Evolutionary conservation across 2,888 invertebrate genomes (phyloP).

Genomic region (Euzophera pinguis): DNA sequence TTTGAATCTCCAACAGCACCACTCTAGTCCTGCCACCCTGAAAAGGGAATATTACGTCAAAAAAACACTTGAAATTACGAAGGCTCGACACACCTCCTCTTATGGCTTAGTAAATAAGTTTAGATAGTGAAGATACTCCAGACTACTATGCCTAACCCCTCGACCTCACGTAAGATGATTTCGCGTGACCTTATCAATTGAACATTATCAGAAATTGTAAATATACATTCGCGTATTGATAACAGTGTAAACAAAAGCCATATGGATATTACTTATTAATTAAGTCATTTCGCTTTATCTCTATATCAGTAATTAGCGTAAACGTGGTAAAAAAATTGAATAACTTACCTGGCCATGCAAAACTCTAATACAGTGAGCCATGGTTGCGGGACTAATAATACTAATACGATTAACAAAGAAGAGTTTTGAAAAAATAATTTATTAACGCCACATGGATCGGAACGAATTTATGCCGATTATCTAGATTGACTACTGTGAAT

Average conservation of each 20-base stretch:
- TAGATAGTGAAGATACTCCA: conserved; percentile 20
- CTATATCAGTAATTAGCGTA: conserved; percentile 17
- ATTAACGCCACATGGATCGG: conserved; percentile 65
- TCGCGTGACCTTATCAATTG: conserved; percentile 51
- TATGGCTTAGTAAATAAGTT: conserved; percentile 17
- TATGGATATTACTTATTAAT: conserved; percentile 18
- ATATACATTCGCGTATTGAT: conserved; percentile 36
- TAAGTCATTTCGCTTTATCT: conserved; percentile 6
- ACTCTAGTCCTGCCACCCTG: conserved; percentile 80
- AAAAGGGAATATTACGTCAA: conserved; percentile 28
- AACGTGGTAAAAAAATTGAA: conserved; percentile 39
- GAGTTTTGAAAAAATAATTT: conserved; percentile 35
- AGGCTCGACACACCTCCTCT: not conserved
- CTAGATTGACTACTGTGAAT: conserved; percentile 34
- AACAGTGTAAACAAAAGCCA: conserved; percentile 53
- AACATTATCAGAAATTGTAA: conserved; percentile 39
- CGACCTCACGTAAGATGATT: conserved; percentile 47
- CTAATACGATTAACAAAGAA: conserved; percentile 37
- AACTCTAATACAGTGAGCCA: conserved; percentile 89
- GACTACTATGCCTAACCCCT: conserved; percentile 30
- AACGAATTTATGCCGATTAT: conserved; percentile 32
- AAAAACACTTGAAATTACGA: conserved; percentile 9
- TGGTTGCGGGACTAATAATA: conserved; percentile 75
- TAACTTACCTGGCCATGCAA: conserved; percentile 86
- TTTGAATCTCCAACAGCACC: conserved; percentile 82